Evolutionary conservation across 35 echinoderm and acorn worm species (phyloP).

Genomic region (Lytechinus variegatus): DNA sequence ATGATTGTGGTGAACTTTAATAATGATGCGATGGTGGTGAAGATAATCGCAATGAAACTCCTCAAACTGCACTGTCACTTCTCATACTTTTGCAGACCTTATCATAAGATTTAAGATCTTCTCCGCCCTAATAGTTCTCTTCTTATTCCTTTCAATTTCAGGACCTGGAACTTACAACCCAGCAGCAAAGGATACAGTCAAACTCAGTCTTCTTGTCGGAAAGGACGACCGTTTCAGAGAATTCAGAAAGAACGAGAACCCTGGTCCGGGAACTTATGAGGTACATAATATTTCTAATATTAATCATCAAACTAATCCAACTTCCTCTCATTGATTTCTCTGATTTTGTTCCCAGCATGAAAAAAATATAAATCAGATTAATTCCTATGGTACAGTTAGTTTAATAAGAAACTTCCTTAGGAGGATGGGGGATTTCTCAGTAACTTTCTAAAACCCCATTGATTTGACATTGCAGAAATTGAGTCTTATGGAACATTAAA

Average conservation of each 20-base stretch:
- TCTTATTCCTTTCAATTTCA: conserved; percentile 6
- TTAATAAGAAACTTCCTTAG: too few relatives aligned
- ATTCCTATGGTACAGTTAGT: too few relatives aligned
- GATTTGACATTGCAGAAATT: too few relatives aligned
- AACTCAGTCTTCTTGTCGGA: conserved; percentile 85
- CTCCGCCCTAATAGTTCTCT: neutral
- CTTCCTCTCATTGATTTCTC: too few relatives aligned
- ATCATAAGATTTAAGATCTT: neutral
- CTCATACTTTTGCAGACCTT: neutral
- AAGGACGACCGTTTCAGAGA: conserved; percentile 84
- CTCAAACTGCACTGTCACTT: neutral
- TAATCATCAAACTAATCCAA: too few relatives aligned
- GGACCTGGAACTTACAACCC: conserved; percentile 95
- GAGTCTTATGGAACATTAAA: too few relatives aligned
- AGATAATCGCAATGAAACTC: too few relatives aligned
- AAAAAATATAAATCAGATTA: too few relatives aligned
- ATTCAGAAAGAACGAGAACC: conserved; percentile 73
- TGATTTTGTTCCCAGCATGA: too few relatives aligned
- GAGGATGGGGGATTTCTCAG: too few relatives aligned
- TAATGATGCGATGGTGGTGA: too few relatives aligned
- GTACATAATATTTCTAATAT: conserved; percentile 52
- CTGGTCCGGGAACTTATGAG: conserved; percentile 96
- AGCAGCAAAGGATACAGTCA: conserved; percentile 48
- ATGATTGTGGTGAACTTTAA: neutral
- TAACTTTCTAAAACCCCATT: too few relatives aligned